phyloP scores from a whole-genome alignment of 2,113 vertebrate species.

The Corythoichthys haematopterus region DNA sequence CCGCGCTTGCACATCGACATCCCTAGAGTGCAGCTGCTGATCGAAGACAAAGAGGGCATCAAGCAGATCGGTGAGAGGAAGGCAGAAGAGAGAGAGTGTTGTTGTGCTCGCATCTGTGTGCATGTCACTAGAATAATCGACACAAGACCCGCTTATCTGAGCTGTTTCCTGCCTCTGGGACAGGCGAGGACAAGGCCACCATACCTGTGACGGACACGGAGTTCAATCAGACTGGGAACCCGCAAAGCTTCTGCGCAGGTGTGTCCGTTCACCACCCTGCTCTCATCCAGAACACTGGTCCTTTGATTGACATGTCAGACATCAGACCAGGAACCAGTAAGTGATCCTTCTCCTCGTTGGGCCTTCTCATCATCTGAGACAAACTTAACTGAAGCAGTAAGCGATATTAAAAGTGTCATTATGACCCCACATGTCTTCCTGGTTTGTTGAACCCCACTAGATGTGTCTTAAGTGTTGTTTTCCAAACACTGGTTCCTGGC shows the following conservation, averaged over 20 bases:
- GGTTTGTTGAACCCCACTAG: slow-evolving; percentile 2
- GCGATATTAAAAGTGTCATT: background rate
- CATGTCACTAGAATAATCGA: background rate
- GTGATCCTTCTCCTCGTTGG: slow-evolving; percentile 39
- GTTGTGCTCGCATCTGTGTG: slow-evolving; percentile 11
- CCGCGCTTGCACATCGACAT: slow-evolving; percentile 97
- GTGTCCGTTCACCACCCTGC: slow-evolving; percentile 94
- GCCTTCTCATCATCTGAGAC: slow-evolving; percentile 12
- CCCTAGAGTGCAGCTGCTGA: slow-evolving; percentile 93
- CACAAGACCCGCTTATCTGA: background rate
- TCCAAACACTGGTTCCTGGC: background rate
- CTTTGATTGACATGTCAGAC: slow-evolving; percentile 98
- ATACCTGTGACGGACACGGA: slow-evolving; percentile 93
- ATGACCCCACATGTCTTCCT: slow-evolving; percentile 2
- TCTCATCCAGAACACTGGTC: slow-evolving; percentile 95
- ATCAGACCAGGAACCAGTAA: slow-evolving; percentile 96
- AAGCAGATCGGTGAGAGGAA: slow-evolving; percentile 89
- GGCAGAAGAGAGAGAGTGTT: slow-evolving; percentile 7
- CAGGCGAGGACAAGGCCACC: slow-evolving; percentile 97
- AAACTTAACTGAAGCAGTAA: slow-evolving; percentile 5
- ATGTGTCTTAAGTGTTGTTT: background rate
- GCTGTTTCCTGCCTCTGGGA: slow-evolving; percentile 1
- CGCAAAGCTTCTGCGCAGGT: slow-evolving; percentile 95
- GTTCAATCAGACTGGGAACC: slow-evolving; percentile 95
- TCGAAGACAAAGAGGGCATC: slow-evolving; percentile 98